Base-by-base conservation (phyloP, 2,888 invertebrate genomes). In the Conops quadrifasciatus region DNA sequence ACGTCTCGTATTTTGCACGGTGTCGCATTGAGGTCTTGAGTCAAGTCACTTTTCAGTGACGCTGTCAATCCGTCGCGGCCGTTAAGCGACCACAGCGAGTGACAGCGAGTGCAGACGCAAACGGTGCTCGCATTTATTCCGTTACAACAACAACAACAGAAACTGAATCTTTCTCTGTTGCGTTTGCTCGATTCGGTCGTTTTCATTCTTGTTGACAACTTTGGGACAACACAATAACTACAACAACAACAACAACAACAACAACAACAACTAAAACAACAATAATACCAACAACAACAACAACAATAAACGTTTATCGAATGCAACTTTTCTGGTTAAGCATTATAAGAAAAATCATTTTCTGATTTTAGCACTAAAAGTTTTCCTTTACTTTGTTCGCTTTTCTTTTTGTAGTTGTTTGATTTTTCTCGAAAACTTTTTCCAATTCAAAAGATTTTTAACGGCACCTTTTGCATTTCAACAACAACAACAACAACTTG, bases 381-480 rank as follows among this genome's bases (percentile, higher is more conserved):
- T 63, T 63, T 24, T 63, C 47, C 21, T 47, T 47, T 15, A 21
- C 63, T 63, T 63, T 43, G n/a, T 21, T 63, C 43, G 11, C 5
- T 2, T 15, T 66, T 36, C 9, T 36, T 9, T 9, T 36, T 4
- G 36, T 36, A 7, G 19, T 49, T 13, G 21, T 24, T 13, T 67
- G 24, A 19, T 36, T 60, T 67, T 67, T 67, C 30, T 47, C 24
- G 19, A 47, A 59, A 67, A 67, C 58, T 60, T 67, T 60, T 67
- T 47, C 2, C 67, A 16, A 19, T 59, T 43, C 30, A 28, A 60
- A 36, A 36, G 36, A 26, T 30, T 59, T 59, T 59, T 67, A 60
- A 67, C 67, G 67, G 59, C 60, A 67, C 19, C 67, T 28, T 59
- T 24, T 19, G 47, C 15, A 49, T 47, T 60, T 59, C 28, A 19